These are phyloP conservation scores for Sphenopsis melanotis DNA, from an alignment of 2,797 vertebrate species.

Conservation along the genomic window DNA sequence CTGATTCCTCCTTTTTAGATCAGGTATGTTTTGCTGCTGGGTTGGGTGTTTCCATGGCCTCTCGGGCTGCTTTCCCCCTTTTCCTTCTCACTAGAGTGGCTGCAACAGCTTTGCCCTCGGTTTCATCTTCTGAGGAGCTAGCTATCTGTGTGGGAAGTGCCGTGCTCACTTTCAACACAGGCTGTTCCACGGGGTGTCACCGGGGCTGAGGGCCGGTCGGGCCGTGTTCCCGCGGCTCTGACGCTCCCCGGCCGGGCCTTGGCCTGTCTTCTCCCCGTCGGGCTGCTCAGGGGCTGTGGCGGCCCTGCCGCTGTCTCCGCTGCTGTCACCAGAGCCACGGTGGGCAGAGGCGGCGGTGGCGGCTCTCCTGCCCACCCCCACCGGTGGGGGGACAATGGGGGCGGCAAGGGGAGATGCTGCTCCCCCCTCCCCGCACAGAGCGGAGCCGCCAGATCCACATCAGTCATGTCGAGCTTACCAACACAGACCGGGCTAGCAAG, in stretches of 20 bases:
- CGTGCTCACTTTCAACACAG: accelerated
- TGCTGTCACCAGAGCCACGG: no score
- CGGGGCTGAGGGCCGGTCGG: background rate
- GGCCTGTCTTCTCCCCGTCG: background rate
- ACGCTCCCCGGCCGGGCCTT: background rate
- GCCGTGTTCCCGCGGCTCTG: accelerated
- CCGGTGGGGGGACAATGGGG: no score
- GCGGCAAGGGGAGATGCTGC: no score
- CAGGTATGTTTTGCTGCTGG: background rate
- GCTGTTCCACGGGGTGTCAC: accelerated
- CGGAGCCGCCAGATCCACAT: no score
- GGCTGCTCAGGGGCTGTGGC: background rate
- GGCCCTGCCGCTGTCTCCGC: no score
- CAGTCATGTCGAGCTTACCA: background rate
- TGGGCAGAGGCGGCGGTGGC: background rate
- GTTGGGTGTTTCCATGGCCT: background rate
- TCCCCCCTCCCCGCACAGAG: background rate
- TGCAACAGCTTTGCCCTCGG: background rate
- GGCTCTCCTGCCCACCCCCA: background rate
- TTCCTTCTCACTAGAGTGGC: background rate
- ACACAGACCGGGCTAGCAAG: background rate
- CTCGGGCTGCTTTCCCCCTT: background rate
- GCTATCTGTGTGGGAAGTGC: accelerated
- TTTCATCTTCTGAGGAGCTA: no score
- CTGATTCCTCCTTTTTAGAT: background rate